These are phyloP conservation scores for Calyptomena viridis DNA, from an alignment of 2,113 vertebrate genomes.

Conservation along the genomic window DNA sequence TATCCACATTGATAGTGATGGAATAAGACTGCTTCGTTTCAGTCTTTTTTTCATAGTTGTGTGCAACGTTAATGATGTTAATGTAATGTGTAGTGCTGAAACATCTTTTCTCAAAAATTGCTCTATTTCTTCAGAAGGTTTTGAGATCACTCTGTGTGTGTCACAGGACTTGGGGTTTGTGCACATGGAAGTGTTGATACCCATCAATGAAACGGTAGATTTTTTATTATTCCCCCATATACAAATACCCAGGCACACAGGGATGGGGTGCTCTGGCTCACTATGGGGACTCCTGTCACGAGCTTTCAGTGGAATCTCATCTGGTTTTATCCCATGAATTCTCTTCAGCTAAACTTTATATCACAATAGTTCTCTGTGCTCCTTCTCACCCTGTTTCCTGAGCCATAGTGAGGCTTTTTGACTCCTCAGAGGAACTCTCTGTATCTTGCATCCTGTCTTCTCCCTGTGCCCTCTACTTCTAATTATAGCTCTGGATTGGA, in stretches of 20 bases:
- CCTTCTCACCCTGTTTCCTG: neutral
- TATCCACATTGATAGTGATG: neutral
- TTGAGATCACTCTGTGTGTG: fast-evolving
- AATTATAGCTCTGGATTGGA: neutral
- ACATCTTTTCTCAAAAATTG: neutral
- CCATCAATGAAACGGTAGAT: neutral
- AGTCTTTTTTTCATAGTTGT: neutral
- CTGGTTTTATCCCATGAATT: neutral
- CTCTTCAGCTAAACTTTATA: neutral
- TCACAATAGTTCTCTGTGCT: neutral
- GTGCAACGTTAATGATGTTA: neutral
- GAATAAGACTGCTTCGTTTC: neutral
- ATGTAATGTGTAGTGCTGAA: neutral
- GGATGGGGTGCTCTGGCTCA: neutral
- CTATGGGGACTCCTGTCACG: neutral
- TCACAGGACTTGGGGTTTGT: neutral
- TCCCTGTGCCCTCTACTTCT: neutral
- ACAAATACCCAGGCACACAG: neutral
- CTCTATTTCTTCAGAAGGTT: neutral
- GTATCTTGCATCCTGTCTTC: neutral
- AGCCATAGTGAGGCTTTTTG: neutral
- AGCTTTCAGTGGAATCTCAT: neutral
- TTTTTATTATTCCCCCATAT: neutral
- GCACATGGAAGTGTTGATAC: neutral
- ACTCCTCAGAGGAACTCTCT: neutral